Base-by-base conservation (phyloP, 2,888 invertebrate species). In the Drosophila pegasa region DNA sequence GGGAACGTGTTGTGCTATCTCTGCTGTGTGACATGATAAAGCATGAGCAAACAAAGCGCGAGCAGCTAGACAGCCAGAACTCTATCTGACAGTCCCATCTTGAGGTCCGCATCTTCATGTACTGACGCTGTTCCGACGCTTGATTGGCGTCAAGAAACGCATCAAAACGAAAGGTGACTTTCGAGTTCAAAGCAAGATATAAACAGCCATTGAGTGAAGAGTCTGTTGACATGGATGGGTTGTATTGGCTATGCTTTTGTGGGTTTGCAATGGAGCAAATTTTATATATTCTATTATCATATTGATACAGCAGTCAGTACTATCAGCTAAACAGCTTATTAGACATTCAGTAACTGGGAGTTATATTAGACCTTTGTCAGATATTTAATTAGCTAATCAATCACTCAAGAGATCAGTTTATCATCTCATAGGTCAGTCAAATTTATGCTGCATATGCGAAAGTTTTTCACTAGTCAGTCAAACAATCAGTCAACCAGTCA, bases 121-220 rank as follows among this genome's bases (percentile, higher is more conserved):
- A 2, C 20, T 40, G 20, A 10, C 58, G 35, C 50, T 45, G 7
- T 31, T 62, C 52, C 72, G 54, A 78, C 64, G 76, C 65, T 71
- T 87, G 85, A 85, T 80, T 84, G 87, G 82, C 78, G 85, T 85
- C 86, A 85, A 87, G 78, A 70, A 85, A 80, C 83, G 80, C 86
- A 78, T 80, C 78, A 74, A 35, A 56, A 41, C 61, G 68, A 71
- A 82, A 88, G 84, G 75, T 86, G 83, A 87, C 83, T 77, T 79
- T 87, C 70, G 82, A 79, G 88, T 79, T 85, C 88, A 72, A 64
- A 52, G 75, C 55, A 48, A 71, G 29, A 58, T 25, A 33, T 56
- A 47, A 58, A n/a, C 58, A 8, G 9, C 57, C 4, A 20, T 40
- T 35, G n/a, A 1, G n/a, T 37, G 57, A 29, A n/a, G 37, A 25